Conservation (phyloP, 2,888 invertebrate genomes). For the Drosophila longiperda region DNA sequence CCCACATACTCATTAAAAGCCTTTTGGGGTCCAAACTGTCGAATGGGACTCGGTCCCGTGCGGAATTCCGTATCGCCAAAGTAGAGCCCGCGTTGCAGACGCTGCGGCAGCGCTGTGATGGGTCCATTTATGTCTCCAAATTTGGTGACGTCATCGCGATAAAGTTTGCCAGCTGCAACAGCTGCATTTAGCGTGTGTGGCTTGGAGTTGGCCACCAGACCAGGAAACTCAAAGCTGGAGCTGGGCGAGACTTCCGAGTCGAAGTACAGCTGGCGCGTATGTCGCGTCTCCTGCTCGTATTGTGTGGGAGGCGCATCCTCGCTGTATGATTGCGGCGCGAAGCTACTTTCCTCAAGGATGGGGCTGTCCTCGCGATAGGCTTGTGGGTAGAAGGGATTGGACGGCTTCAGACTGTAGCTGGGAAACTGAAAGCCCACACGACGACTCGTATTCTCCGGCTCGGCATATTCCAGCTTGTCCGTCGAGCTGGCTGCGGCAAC, state of each 20-base stretch:
- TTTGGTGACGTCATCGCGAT: conserved; percentile 85
- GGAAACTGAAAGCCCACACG: conserved; percentile 85
- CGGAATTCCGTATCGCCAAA: conserved; percentile 83
- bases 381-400: conserved; percentile 84
- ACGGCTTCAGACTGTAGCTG: conserved; percentile 82
- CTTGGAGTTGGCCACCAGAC: conserved; percentile 79
- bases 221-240: conserved; percentile 83
- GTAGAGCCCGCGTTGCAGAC: conserved; percentile 82
- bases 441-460: conserved; percentile 81
- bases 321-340: conserved; percentile 77
- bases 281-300: conserved; percentile 79
- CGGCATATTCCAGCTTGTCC: conserved; percentile 67
- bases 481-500: conserved; percentile 57
- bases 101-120: conserved; percentile 83
- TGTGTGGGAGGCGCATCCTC: conserved; percentile 75
- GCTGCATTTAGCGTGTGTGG: conserved; percentile 79
- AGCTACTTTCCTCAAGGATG: conserved; percentile 80
- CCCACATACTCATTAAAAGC: conserved; percentile 83
- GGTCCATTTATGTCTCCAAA: conserved; percentile 85
- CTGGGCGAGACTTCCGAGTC: conserved; percentile 73
- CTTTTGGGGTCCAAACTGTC: conserved; percentile 81
- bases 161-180: conserved; percentile 75
- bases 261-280: conserved; percentile 80
- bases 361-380: conserved; percentile 84
- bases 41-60: conserved; percentile 67